Evolutionary conservation across 2,113 vertebrate genomes (phyloP), one percentile per base, ranked within the genome.

Genomic region (Lontra canadensis): DNA sequence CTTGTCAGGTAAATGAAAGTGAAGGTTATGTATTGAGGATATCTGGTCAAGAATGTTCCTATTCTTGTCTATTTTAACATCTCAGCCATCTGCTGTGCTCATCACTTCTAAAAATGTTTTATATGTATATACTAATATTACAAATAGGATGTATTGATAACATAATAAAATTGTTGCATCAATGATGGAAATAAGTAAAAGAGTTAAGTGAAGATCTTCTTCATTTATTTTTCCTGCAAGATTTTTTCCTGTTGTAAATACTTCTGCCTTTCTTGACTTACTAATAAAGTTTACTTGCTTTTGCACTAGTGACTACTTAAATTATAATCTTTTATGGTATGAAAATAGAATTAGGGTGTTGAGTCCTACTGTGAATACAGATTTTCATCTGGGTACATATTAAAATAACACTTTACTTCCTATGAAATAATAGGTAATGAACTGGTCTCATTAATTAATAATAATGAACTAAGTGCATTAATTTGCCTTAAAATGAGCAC

Each of bases 51-150:
- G 85, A 65, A 78, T 4, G 0, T 87, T 69, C 6, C 34, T 83
- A 9, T 67, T 88, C 9, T 36, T 93, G 7, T 81, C 92, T 95
- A n/a, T 94, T 94, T 84, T 63, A 92, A 55, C 4, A 95, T 52
- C 29, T n/a, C 59, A 88, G 47, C 23, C 52, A 85, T 92, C 80
- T 98, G 65, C 42, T 93, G 34, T 71, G 7, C 7, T 73, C n/a
- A 94, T 52, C 85, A 83, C 26, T 80, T 92, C 25, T 91, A 87
- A 96, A 95, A 94, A 52, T 63, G 39, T 90, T 92, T 83, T 44
- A n/a, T 36, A 52, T 52, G 49, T 1, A 26, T 1, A 14, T 69
- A 55, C n/a, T 59, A 78, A 90, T 67, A 74, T 25, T 82, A 52
- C 4, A 92, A 14, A 83, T 44, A 83, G 15, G 29, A 26, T 12